Conservation (phyloP, 2,797 vertebrate species). For the Mastacembelus armatus region DNA sequence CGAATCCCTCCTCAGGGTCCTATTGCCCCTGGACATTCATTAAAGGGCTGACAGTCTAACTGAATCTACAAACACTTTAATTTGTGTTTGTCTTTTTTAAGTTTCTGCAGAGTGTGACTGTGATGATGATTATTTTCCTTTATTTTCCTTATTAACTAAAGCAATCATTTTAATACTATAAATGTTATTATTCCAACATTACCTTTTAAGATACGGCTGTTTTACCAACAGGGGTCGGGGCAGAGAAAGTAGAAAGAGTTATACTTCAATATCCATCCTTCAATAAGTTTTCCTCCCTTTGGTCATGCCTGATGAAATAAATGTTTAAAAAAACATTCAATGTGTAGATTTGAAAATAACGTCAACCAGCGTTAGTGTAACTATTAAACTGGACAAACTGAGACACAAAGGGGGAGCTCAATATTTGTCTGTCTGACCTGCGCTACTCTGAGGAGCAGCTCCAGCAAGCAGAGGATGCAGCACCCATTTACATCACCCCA, state of each 20-base stretch:
- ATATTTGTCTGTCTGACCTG: constrained; percentile 58
- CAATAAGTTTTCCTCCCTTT: too few relatives aligned
- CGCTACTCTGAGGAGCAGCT: background rate
- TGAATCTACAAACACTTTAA: background rate
- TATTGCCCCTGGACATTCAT: constrained; percentile 17
- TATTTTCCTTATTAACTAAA: too few relatives aligned
- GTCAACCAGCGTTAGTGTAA: too few relatives aligned
- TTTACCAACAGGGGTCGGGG: too few relatives aligned
- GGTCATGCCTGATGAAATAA: too few relatives aligned
- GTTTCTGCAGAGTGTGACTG: background rate
- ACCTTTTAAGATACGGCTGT: too few relatives aligned
- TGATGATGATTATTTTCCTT: background rate
- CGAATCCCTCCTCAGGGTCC: constrained; percentile 44
- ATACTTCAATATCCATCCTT: background rate
- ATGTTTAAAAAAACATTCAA: too few relatives aligned
- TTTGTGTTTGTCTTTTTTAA: constrained; percentile 10
- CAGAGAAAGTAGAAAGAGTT: background rate
- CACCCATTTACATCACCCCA: constrained; percentile 33
- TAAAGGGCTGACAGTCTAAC: constrained; percentile 2
- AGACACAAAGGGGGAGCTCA: constrained; percentile 18
- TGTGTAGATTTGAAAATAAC: too few relatives aligned
- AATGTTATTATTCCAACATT: too few relatives aligned
- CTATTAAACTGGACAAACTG: too few relatives aligned
- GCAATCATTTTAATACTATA: too few relatives aligned
- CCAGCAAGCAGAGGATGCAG: constrained; percentile 18